Base-by-base conservation (phyloP, 2,888 invertebrate species). In the Eilema depressum region DNA sequence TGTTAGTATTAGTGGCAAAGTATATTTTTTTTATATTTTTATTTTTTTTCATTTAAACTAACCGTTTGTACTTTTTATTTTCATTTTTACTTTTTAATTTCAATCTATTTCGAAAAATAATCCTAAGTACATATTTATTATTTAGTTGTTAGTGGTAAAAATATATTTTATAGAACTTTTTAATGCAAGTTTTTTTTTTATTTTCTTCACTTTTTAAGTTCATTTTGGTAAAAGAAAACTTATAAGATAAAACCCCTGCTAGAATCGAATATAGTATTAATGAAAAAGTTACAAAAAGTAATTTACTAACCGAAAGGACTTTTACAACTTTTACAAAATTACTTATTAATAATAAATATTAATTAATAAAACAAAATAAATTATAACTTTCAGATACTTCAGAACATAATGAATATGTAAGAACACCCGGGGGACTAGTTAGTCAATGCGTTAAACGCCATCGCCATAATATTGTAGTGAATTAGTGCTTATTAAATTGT, bases 401-500 rank as follows among this genome's bases (percentile, higher is more conserved):
- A 86, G 85, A 83, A 82, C 83, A 80, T 88, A 69, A 86, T 88
- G 87, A 88, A 88, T 88, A 87, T 78, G 86, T 88, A 78, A 76
- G 79, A 78, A 69, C 82, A 76, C 63, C 71, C 63, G 71, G 72
- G 83, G 69, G 68, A 75, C 75, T 78, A 73, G 61, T 69, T 75
- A 66, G 59, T 62, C 28, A 75, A 62, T 79, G 73, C 71, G 66
- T 75, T 77, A 70, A 60, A 56, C 66, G 68, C 66, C 70, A 47
- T 76, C 59, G 57, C 37, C 61, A 66, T 53, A 70, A 53, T 62
- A 77, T 69, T 76, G 77, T 80, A 80, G 78, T 73, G 73, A 75
- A 71, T 75, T 79, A 75, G 70, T 75, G 82, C 84, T 83, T 83
- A 80, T 78, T 83, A 81, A 79, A 80, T 68, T 78, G 74, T 72